Base-by-base conservation (phyloP, 2,888 invertebrate genomes). In the Andrena camellia region DNA sequence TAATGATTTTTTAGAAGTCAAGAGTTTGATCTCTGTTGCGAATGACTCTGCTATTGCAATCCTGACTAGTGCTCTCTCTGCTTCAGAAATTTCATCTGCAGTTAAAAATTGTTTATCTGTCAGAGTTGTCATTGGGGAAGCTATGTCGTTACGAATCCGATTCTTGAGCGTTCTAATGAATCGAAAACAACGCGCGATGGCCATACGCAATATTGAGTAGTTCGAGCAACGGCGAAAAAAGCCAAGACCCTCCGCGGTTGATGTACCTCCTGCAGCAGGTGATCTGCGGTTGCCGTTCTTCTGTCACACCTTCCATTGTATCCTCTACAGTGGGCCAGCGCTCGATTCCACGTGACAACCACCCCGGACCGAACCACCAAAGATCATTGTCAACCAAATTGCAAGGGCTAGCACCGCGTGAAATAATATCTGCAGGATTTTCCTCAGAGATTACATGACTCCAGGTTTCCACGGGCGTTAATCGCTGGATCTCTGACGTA, bases 361-460 rank as follows among this genome's bases (percentile, higher is more conserved):
- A 59, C 2, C 2, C 26, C 3, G 66, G 66, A 3, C 50, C 70
- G 0, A 48, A 8, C 48, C 48, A 60, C 50, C 60, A 70, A 2
- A 60, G n/a, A 4, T 1, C 29, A 8, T 7, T n/a, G 5, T 2
- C 5, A 2, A 20, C 4, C 10, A 48, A 8, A 5, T 4, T 5
- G 33, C 20, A 8, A 33, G 63, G 52, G 5, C 4, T 52, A 13
- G 23, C 31, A 2, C 73, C 42, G 0, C 59, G 20, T 5, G 73
- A 73, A 4, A 66, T 57, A 0, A 66, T 10, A 20, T 73, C 66
- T 4, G 73, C 73, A 5, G 66, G 64, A 17, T 73, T 73, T 8
- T 59, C 35, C 2, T n/a, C 20, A 0, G 57, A 42, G 0, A 10
- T 4, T 13, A 66, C 66, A n/a, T 73, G 73, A 10, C 50, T n/a